Evolutionary conservation across 2,888 invertebrate species (phyloP).

Genomic region (Synergus gifuensis): DNA sequence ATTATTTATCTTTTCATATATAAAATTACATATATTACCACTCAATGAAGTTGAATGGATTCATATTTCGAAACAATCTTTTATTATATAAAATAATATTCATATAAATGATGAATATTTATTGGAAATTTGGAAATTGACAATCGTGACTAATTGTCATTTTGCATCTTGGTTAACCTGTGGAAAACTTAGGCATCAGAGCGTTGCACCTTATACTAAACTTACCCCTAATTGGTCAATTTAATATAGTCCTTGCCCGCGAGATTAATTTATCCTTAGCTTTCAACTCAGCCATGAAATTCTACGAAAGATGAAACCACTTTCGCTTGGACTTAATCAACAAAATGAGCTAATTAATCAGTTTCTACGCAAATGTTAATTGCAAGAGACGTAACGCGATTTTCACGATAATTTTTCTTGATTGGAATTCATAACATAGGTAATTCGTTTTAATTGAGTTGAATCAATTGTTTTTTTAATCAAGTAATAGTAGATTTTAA

Average conservation of each 20-base stretch:
- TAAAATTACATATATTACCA: too few relatives aligned
- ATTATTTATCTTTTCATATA: too few relatives aligned
- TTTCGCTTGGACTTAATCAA: background rate
- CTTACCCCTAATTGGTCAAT: constrained; percentile 4
- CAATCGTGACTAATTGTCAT: background rate
- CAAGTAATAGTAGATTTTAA: too few relatives aligned
- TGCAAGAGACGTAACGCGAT: background rate
- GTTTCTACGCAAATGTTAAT: background rate
- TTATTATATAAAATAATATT: too few relatives aligned
- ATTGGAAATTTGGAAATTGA: background rate
- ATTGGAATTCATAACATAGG: background rate
- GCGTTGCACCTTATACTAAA: background rate
- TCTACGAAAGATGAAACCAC: background rate
- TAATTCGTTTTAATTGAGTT: background rate
- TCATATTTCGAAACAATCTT: too few relatives aligned
- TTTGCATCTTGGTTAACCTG: background rate
- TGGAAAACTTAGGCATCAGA: background rate
- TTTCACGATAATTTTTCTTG: background rate
- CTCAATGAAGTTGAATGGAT: too few relatives aligned
- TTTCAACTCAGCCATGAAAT: constrained; percentile 6
- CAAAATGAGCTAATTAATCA: background rate
- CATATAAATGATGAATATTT: too few relatives aligned
- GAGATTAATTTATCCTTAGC: background rate
- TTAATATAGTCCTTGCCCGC: background rate
- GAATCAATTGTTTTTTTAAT: background rate